Conservation (phyloP, 2,113 vertebrate species). For the Calypte anna region DNA sequence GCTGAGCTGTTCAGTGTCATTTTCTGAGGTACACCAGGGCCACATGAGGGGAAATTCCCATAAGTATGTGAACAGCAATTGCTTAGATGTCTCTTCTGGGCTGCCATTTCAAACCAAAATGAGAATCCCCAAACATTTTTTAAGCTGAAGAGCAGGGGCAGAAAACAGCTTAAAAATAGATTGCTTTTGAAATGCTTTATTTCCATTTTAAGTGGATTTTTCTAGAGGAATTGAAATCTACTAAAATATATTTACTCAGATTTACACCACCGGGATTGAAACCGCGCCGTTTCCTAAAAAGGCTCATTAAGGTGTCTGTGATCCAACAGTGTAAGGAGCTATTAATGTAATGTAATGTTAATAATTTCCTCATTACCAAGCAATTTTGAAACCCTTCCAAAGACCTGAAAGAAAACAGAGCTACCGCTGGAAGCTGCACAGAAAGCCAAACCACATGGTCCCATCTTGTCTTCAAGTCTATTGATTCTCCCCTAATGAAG, state of each 20-base stretch:
- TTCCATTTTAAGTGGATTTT: neutral
- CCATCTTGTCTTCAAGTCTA: neutral
- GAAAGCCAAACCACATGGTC: neutral
- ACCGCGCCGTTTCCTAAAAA: neutral
- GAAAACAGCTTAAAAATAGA: neutral
- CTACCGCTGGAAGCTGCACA: neutral
- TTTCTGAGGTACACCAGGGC: accelerated
- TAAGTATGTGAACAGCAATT: neutral
- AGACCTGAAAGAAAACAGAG: neutral
- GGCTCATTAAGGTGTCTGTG: neutral
- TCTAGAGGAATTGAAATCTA: neutral
- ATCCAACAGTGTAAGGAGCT: neutral
- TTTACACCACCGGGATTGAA: neutral
- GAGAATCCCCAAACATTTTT: neutral
- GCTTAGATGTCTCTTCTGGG: neutral
- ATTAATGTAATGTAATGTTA: neutral
- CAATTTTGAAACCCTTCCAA: neutral
- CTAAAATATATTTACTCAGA: neutral
- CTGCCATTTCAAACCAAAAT: neutral
- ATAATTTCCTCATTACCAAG: neutral
- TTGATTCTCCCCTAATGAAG: neutral
- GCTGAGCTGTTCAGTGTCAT: neutral
- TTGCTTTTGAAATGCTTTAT: neutral
- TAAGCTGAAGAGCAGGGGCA: neutral
- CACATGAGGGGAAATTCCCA: neutral